These are phyloP conservation scores for Chloroceryle amazona DNA, from an alignment of 2,797 vertebrate genomes.

Conservation along the genomic window DNA sequence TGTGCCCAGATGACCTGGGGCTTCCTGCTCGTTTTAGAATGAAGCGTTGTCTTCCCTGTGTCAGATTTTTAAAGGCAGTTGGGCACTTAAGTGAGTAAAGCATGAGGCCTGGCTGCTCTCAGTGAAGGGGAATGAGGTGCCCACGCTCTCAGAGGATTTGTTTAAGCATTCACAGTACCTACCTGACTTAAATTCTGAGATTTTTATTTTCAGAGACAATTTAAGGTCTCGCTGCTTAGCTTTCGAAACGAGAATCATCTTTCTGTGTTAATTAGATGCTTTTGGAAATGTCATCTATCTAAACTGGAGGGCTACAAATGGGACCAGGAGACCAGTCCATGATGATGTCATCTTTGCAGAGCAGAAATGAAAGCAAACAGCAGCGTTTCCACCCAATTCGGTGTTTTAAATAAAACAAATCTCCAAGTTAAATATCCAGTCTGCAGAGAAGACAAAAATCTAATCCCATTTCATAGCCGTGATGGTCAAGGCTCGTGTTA, in stretches of 20 bases:
- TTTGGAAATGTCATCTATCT: not conserved
- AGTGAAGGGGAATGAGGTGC: not conserved
- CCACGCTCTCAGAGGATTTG: not conserved
- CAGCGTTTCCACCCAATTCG: not conserved
- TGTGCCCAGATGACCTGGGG: not conserved
- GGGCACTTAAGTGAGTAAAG: not conserved
- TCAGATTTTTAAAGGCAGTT: not conserved
- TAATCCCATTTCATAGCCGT: not conserved
- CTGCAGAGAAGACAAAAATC: not conserved
- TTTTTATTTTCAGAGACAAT: not conserved
- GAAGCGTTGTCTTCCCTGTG: not conserved
- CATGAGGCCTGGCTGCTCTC: not conserved
- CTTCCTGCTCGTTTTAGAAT: not conserved
- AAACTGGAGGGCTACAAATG: not conserved
- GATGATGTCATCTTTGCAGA: not conserved
- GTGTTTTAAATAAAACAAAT: not conserved
- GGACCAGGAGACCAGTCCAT: not conserved
- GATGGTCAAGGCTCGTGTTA: not conserved
- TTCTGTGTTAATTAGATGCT: not conserved
- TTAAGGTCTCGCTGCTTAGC: not conserved
- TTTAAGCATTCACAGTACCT: fast-evolving
- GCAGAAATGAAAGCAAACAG: not conserved
- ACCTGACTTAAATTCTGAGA: not conserved
- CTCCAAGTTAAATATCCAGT: not conserved
- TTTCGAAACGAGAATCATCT: not conserved